Percentiles rank a stretch among this genome's conserved stretches.
Conservation (phyloP, 1,140 invertebrate genomes). For the Gryllus bimaculatus region DNA sequence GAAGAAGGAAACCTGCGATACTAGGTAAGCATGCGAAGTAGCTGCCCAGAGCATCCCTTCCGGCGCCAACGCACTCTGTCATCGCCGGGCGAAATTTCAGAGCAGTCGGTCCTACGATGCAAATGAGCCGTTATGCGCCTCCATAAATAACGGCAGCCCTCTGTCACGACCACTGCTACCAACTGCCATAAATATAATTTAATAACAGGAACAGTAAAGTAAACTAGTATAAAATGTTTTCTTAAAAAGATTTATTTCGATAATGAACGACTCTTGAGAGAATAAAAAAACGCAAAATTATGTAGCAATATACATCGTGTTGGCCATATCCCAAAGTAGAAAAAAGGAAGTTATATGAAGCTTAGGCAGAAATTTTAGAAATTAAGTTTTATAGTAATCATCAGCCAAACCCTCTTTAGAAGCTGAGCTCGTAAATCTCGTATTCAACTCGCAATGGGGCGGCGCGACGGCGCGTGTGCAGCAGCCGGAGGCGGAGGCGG, state of each 20-base stretch:
- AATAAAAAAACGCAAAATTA: neutral
- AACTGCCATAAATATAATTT: conserved; percentile 6
- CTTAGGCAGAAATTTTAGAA: neutral
- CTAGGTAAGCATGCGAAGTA: no score
- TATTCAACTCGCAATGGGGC: neutral
- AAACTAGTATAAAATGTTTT: conserved; percentile 6
- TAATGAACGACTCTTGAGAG: neutral
- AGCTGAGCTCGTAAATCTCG: neutral
- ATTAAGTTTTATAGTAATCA: neutral
- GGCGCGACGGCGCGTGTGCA: neutral
- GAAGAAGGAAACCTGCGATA: no score
- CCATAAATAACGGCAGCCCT: neutral
- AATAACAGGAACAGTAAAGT: neutral
- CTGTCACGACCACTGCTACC: neutral
- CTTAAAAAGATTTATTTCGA: neutral
- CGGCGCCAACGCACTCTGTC: neutral
- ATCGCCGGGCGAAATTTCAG: neutral
- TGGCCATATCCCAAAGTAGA: neutral
- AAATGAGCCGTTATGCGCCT: neutral
- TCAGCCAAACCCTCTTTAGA: neutral
- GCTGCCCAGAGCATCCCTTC: no score
- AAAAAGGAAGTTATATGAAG: neutral
- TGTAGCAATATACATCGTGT: neutral
- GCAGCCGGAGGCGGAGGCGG: neutral
- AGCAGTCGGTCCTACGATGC: neutral